Evolutionary conservation across 2,113 vertebrate genomes (phyloP), one percentile per base, ranked within the genome.

Genomic region (Hippocampus mohnikei): DNA sequence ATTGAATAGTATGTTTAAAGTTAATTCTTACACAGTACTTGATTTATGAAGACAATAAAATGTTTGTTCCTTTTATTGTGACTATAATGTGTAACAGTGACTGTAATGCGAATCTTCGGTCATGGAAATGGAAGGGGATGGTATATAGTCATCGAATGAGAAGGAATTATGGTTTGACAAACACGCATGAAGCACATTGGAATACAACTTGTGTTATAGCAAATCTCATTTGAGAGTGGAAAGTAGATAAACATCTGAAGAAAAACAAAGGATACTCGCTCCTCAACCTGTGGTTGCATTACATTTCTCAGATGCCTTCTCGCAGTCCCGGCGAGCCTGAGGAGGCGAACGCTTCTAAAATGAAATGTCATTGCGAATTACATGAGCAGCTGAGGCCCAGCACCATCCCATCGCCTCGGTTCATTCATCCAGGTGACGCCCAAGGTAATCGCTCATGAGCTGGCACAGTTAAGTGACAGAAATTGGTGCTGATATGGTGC

Each of bases 291-390:
- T 92, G 91, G 93, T 93, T 88, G 89, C 88, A 85, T 88, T 88
- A 90, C 80, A 74, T 89, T 85, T 84, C 89, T 86, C 85, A 78
- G 84, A 29, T 16, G 46, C 44, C 58, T 73, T 58, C 66, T 72
- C 55, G 84, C 42, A 44, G 42, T 44, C 42, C 42, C 78, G 81
- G 46, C 71, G 58, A 56, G 74, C 61, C 37, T 70, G 60, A 52
- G 66, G 50, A 69, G 44, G 72, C 37, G 73, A 94, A 92, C 91
- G 92, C 91, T 86, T 78, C 93, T 88, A 94, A 95, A 96, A 96
- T 96, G 93, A 95, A 92, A 92, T 97, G 95, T 97, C 96, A 96
- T 88, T 91, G 93, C 91, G 93, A 94, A 97, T 96, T 95, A 96
- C 90, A 89, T 90, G 81, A 70, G 80, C 91, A 89, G 88, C 92